Percentiles rank a stretch among this genome's conserved stretches.
Evolutionary conservation across 2,888 invertebrate species (phyloP).

Genomic region (Dioctria linearis): DNA sequence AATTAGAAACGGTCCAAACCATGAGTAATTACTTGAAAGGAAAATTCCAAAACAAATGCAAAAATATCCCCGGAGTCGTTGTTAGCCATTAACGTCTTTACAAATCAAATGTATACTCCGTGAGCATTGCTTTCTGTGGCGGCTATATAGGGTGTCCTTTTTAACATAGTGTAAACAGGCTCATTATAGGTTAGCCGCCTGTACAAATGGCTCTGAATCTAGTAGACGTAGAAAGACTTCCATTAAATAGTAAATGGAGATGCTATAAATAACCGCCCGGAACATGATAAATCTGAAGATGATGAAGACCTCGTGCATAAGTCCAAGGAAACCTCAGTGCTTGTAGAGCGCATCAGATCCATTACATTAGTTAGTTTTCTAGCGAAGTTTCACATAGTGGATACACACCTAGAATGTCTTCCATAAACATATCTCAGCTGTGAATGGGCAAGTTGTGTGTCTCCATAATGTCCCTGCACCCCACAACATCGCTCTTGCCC

Average conservation of each 20-base stretch:
- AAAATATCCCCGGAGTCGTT: background rate
- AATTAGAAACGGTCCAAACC: no score
- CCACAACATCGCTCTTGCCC: background rate
- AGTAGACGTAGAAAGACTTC: slow-evolving; percentile 2
- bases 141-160: background rate
- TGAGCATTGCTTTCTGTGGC: background rate
- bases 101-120: slow-evolving; percentile 28
- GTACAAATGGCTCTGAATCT: no score
- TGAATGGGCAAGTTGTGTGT: no score
- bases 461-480: background rate
- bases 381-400: no score
- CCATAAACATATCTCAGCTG: no score
- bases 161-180: slow-evolving; percentile 16
- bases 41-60: no score
- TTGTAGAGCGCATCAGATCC: background rate
- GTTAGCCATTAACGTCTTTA: background rate
- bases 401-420: no score
- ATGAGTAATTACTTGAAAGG: no score
- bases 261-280: slow-evolving; percentile 5
- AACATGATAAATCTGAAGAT: slow-evolving; percentile 34
- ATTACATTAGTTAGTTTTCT: background rate
- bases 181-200: background rate
- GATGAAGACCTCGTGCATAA: slow-evolving; percentile 20
- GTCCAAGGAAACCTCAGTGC: background rate
- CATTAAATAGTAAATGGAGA: background rate